Evolutionary conservation across 35 echinoderm and acorn worm genomes (phyloP).

Genomic region (Patiria miniata): DNA sequence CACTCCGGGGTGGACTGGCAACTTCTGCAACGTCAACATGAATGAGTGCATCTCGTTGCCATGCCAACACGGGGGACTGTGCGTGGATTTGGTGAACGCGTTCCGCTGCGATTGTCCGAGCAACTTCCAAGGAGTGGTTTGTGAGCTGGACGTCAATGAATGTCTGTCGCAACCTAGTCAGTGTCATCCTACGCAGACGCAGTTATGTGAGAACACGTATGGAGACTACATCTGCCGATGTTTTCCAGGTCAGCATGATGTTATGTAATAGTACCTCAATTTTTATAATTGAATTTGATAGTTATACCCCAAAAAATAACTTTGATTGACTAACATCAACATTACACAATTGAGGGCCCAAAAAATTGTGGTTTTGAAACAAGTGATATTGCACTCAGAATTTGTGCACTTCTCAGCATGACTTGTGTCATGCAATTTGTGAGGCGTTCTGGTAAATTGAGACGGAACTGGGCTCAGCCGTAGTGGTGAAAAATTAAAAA

Average conservation of each 20-base stretch:
- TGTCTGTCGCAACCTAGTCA: conserved; percentile 44
- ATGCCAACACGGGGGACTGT: conserved; percentile 69
- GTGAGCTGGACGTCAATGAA: conserved; percentile 81
- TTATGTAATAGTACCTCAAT: too few relatives aligned
- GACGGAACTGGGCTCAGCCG: too few relatives aligned
- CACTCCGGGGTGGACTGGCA: conserved; percentile 57
- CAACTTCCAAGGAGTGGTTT: conserved; percentile 69
- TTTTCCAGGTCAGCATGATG: conserved; percentile 53
- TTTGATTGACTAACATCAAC: too few relatives aligned
- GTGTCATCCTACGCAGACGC: conserved; percentile 65
- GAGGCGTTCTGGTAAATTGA: too few relatives aligned
- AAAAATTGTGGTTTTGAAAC: too few relatives aligned
- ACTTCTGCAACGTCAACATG: conserved; percentile 59
- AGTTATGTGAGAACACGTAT: conserved; percentile 77
- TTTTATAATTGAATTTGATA: too few relatives aligned
- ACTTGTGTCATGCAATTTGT: too few relatives aligned
- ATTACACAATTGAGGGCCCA: too few relatives aligned
- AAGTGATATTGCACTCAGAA: too few relatives aligned
- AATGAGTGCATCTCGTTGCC: conserved; percentile 78
- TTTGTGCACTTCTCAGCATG: too few relatives aligned
- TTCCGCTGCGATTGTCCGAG: conserved; percentile 71
- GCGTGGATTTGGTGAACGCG: conserved; percentile 56
- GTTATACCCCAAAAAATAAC: too few relatives aligned
- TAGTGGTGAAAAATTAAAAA: too few relatives aligned
- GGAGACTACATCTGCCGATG: conserved; percentile 84